Conservation (phyloP, 2,113 vertebrate genomes). For the Cheilinus undulatus region DNA sequence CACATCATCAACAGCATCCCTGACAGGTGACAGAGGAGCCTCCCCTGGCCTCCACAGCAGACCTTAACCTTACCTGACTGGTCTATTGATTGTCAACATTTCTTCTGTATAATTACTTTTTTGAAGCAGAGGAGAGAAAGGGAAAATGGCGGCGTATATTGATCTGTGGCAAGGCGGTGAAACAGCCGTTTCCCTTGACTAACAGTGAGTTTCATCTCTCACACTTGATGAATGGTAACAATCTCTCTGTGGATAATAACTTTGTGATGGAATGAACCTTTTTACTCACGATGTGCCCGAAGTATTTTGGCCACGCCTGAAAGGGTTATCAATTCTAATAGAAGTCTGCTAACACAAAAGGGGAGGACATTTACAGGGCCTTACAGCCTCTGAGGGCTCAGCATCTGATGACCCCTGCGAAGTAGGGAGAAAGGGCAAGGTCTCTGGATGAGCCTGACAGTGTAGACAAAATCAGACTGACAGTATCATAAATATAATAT, state of each 20-base stretch:
- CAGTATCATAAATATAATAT: slow-evolving; percentile 5
- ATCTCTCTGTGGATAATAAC: slow-evolving; percentile 91
- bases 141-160: slow-evolving; percentile 88
- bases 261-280: slow-evolving; percentile 92
- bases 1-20: slow-evolving; percentile 67
- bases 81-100: slow-evolving; percentile 94
- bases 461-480: slow-evolving; percentile 37
- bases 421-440: slow-evolving; percentile 57
- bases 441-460: slow-evolving; percentile 39
- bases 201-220: slow-evolving; percentile 93
- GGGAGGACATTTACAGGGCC: slow-evolving; percentile 33
- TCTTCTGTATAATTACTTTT: slow-evolving; percentile 96
- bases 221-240: slow-evolving; percentile 92
- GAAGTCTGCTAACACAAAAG: slow-evolving; percentile 40
- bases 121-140: slow-evolving; percentile 76
- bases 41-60: slow-evolving; percentile 59
- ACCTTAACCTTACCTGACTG: slow-evolving; percentile 87
- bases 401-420: slow-evolving; percentile 55
- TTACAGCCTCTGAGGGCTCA: slow-evolving; percentile 40
- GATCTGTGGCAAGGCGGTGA: slow-evolving; percentile 88
- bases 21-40: slow-evolving; percentile 83
- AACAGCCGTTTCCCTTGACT: slow-evolving; percentile 93
- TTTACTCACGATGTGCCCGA: slow-evolving; percentile 68
- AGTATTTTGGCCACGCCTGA: slow-evolving; percentile 70
- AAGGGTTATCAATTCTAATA: slow-evolving; percentile 84